These are phyloP conservation scores for Cossypha polioptera DNA, from an alignment of 2,797 vertebrate genomes.

Conservation along the genomic window DNA sequence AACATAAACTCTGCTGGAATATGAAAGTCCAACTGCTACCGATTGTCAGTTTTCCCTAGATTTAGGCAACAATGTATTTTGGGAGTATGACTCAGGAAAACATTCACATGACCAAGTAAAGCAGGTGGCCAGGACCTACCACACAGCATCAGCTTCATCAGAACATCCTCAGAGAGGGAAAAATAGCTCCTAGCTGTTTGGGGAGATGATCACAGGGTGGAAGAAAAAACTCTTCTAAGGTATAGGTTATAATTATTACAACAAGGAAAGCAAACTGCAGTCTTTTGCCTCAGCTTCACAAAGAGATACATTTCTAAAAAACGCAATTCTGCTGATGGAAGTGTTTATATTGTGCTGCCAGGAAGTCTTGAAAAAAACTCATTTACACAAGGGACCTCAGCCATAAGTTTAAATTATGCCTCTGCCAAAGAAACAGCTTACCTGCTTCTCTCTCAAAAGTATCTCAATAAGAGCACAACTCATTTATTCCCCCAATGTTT, in stretches of 20 bases:
- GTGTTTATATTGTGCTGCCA: not conserved
- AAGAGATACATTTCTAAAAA: not conserved
- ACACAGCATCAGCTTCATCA: slow-evolving; percentile 1
- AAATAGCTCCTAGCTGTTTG: not conserved
- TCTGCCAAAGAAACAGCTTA: not conserved
- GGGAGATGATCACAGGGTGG: not conserved
- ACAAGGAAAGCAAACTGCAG: not conserved
- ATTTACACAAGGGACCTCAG: not conserved
- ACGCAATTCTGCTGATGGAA: not conserved
- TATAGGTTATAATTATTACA: not conserved
- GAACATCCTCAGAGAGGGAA: slow-evolving; percentile 8
- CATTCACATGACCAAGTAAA: slow-evolving; percentile 46
- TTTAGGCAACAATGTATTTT: slow-evolving; percentile 42
- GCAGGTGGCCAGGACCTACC: slow-evolving; percentile 40
- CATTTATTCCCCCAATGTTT: not conserved
- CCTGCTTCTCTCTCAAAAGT: not conserved
- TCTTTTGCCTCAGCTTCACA: not conserved
- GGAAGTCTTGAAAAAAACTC: not conserved
- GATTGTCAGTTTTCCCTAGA: slow-evolving; percentile 3
- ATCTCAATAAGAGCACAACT: not conserved
- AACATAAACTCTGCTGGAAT: not conserved
- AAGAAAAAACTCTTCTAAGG: not conserved
- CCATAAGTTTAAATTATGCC: not conserved
- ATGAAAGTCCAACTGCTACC: not conserved
- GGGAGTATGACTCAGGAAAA: slow-evolving; percentile 50